Evolutionary conservation across 2,888 invertebrate species (phyloP).

Genomic region (Vesta saturnalis): DNA sequence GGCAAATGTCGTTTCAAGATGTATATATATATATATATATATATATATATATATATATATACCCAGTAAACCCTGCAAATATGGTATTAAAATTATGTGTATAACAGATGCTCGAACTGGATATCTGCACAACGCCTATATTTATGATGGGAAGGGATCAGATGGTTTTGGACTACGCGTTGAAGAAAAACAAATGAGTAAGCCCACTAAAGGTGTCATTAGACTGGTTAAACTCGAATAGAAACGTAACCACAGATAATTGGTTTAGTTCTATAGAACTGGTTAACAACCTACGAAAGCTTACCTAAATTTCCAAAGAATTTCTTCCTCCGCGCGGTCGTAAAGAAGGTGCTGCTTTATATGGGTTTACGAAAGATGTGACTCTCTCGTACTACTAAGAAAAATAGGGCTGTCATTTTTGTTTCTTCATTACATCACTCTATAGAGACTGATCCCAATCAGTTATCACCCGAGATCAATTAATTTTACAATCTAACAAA

Average conservation of each 20-base stretch:
- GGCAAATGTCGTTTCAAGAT: not conserved
- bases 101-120: not conserved
- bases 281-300: not conserved
- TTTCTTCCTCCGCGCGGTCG: not conserved
- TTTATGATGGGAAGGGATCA: not conserved
- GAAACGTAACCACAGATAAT: not conserved
- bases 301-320: not conserved
- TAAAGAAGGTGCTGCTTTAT: constrained; percentile 1
- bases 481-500: too few species aligned
- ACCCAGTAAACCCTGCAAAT: not conserved
- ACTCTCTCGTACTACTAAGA: not conserved
- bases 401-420: too few species aligned
- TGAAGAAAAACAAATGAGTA: too few species aligned
- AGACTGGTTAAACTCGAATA: not conserved
- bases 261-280: too few species aligned
- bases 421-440: too few species aligned
- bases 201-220: not conserved
- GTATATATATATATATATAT: too few species aligned
- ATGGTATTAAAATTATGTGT: not conserved
- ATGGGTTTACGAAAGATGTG: not conserved
- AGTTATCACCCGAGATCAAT: too few species aligned
- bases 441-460: too few species aligned
- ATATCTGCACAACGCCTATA: too few species aligned
- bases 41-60: too few species aligned
- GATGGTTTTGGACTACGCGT: too few species aligned